phyloP scores from a whole-genome alignment of 1,140 invertebrate species.

The Psix sp. region DNA sequence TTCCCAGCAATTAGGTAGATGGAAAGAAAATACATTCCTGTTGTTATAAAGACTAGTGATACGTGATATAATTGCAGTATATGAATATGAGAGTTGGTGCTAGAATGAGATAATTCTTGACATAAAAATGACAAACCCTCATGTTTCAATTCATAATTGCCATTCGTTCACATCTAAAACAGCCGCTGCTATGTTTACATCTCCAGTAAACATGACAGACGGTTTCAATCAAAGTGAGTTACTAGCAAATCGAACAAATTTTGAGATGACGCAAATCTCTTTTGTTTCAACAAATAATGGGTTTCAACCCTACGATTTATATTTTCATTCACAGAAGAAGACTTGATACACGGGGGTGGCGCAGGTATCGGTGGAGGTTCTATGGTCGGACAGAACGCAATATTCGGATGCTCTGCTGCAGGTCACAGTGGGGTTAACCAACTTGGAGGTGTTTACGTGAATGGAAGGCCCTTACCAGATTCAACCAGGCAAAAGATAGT shows the following conservation, averaged over 20 bases:
- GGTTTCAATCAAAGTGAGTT: too few relatives aligned
- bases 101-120: too few relatives aligned
- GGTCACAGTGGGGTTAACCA: slow-evolving; percentile 99
- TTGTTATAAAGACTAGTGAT: too few relatives aligned
- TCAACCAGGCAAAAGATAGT: slow-evolving; percentile 98
- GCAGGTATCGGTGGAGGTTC: slow-evolving; percentile 72
- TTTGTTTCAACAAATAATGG: slow-evolving; percentile 9
- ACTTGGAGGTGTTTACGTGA: slow-evolving; percentile 98
- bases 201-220: too few relatives aligned
- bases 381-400: slow-evolving; percentile 79
- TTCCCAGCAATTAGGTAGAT: too few relatives aligned
- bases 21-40: too few relatives aligned
- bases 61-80: too few relatives aligned
- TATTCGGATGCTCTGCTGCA: slow-evolving; percentile 86
- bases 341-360: slow-evolving; percentile 76
- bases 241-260: not conserved
- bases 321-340: slow-evolving; percentile 74
- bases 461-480: slow-evolving; percentile 97
- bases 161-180: too few relatives aligned
- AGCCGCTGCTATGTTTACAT: too few relatives aligned
- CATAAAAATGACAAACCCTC: too few relatives aligned
- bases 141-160: too few relatives aligned
- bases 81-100: too few relatives aligned
- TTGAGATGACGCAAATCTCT: not conserved
- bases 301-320: slow-evolving; percentile 20